A percentile compares a stretch with the other conserved stretches of the same genome.
Evolutionary conservation across 2,113 vertebrate species (phyloP).

Genomic region (Montifringilla adamsi): DNA sequence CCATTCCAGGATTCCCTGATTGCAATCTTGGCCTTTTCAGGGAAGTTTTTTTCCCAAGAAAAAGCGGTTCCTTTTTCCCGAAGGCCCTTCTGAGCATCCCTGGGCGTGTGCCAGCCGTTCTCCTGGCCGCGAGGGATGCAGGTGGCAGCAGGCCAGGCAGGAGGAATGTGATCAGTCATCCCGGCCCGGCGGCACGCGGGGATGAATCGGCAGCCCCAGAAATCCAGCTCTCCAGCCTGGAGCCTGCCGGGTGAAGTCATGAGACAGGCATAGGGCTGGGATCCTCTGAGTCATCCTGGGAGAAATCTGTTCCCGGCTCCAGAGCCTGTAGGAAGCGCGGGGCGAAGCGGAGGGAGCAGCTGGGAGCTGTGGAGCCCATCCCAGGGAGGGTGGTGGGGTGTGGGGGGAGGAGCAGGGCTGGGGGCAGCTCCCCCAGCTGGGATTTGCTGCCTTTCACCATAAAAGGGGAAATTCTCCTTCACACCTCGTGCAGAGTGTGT

Average conservation of each 20-base stretch:
- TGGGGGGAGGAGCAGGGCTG: background rate
- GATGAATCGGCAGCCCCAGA: background rate
- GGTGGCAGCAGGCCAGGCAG: background rate
- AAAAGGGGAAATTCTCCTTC: background rate
- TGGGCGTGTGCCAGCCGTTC: background rate
- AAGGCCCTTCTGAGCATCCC: background rate
- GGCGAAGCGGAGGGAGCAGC: background rate
- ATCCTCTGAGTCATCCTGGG: background rate
- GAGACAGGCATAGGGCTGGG: background rate
- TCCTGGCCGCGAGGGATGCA: background rate
- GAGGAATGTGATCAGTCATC: background rate
- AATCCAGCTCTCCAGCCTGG: accelerated
- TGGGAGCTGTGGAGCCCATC: background rate
- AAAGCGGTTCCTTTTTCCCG: accelerated
- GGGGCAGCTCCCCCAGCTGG: background rate
- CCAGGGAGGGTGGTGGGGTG: accelerated
- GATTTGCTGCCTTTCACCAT: background rate
- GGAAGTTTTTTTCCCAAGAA: background rate
- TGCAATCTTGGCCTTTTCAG: background rate
- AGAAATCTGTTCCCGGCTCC: background rate
- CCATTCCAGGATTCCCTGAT: background rate
- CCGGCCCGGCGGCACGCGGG: background rate
- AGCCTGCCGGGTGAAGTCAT: background rate
- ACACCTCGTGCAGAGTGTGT: accelerated
- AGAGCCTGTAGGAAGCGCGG: background rate